phyloP scores from a whole-genome alignment of 2,888 invertebrate genomes.

The Nycteola revayana region DNA sequence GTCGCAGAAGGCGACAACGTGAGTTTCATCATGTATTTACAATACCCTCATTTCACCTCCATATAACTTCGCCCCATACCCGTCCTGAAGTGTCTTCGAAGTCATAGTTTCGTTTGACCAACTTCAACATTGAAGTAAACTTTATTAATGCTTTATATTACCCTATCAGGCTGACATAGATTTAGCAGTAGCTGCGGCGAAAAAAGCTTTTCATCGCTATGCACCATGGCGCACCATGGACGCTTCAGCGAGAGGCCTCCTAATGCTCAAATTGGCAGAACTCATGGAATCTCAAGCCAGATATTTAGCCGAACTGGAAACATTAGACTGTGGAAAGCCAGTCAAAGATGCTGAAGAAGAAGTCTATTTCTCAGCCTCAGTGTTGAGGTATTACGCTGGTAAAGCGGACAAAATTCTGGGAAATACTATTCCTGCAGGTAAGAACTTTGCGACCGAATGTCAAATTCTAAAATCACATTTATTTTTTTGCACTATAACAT shows the following conservation, averaged over 20 bases:
- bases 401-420: conserved; percentile 95
- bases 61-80: too few species aligned
- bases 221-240: conserved; percentile 91
- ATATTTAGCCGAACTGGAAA: conserved; percentile 93
- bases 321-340: conserved; percentile 97
- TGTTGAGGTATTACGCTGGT: conserved; percentile 93
- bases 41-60: too few species aligned
- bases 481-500: too few species aligned
- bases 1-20: conserved; percentile 94
- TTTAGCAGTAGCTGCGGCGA: conserved; percentile 90
- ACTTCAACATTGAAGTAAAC: too few species aligned
- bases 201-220: conserved; percentile 87
- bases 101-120: too few species aligned
- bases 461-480: too few species aligned
- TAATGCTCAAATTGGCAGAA: conserved; percentile 88
- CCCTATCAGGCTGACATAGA: conserved; percentile 88
- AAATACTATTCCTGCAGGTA: conserved; percentile 86
- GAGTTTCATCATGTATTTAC: conserved; percentile 15
- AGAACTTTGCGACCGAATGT: too few species aligned
- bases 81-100: too few species aligned
- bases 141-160: too few species aligned
- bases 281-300: conserved; percentile 88
- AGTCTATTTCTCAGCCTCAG: conserved; percentile 83
- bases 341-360: conserved; percentile 87
- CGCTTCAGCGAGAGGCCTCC: conserved; percentile 88